Evolutionary conservation across 2,888 invertebrate species (phyloP).

Genomic region (Lepidochitona cinerea): DNA sequence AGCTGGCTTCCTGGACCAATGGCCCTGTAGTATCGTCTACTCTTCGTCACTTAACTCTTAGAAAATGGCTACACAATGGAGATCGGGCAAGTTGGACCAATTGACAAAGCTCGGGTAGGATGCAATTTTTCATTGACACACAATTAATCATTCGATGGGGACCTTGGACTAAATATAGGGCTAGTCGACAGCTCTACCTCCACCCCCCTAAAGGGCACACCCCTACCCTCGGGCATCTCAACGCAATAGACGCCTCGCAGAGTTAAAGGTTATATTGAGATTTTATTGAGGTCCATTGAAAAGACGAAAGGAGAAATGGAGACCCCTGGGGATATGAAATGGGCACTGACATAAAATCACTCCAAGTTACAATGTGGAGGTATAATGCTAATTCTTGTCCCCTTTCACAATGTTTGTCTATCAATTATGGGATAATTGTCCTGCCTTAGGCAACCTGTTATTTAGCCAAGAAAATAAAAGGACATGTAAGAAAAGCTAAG

Average conservation of each 20-base stretch:
- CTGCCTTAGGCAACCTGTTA: background rate
- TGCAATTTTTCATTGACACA: too few species aligned
- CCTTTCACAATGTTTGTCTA: background rate
- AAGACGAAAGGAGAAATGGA: background rate
- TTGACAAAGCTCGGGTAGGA: too few species aligned
- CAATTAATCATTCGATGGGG: background rate
- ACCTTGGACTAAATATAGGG: background rate
- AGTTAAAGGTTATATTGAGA: background rate
- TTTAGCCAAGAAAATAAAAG: too few species aligned
- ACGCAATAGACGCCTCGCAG: background rate
- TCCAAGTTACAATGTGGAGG: background rate
- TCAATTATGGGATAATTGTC: background rate
- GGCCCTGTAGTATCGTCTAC: too few species aligned
- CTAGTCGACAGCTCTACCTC: background rate
- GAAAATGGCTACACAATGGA: too few species aligned
- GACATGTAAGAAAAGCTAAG: too few species aligned
- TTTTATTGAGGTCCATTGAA: background rate
- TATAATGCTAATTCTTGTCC: background rate
- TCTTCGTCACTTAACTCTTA: too few species aligned
- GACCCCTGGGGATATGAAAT: background rate
- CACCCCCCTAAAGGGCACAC: background rate
- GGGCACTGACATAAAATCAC: background rate
- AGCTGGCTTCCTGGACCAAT: too few species aligned
- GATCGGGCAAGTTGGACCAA: too few species aligned
- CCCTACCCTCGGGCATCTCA: background rate